Base-by-base conservation (phyloP, 2,113 vertebrate species). In the Morone chrysops region DNA sequence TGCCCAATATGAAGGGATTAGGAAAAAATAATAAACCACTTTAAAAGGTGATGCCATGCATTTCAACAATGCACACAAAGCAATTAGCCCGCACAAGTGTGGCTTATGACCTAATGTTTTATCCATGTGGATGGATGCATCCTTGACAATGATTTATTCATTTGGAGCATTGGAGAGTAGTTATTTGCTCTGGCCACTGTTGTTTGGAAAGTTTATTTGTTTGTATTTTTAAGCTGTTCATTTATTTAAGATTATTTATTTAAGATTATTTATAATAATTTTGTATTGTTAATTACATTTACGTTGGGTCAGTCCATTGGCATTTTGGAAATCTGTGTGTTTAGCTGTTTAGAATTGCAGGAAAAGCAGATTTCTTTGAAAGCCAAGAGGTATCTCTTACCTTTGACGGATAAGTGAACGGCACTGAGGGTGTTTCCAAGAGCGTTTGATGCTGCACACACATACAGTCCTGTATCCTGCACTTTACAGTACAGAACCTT, bases 401-500 rank as follows among this genome's bases (percentile, higher is more conserved):
- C 97, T 97, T 97, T 97, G 68, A 99, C 97, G 0, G 95, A 94
- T 83, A 99, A 96, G 72, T 97, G 96, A 81, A 99, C 98, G 0
- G 97, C 96, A 0, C 98, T 99, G 68, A 99, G 96, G 0, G 98
- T 99, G 90, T 98, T 96, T 70, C 98, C 98, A 0, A 98, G 96
- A 0, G 96, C 91, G 76, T 99, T 99, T 86, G 97, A 99, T 0
- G 98, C 98, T 0, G 96, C 96, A 66, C 98, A 99, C 47, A 98
- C 86, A 2, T 99, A 99, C 36, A 99, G 95, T 2, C 98, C 98
- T 1, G 96, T 94, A 76, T 99, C 98, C 82, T 96, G 94, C 36
- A 95, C 95, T 56, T 97, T 97, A 89, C 98, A 98, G 95, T 99
- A 99, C 78, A 99, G 95, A 78, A 99, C 96, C 88, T 99, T 99